These are phyloP conservation scores for Myiozetetes cayanensis DNA, from an alignment of 2,113 vertebrate species.

Conservation along the genomic window DNA sequence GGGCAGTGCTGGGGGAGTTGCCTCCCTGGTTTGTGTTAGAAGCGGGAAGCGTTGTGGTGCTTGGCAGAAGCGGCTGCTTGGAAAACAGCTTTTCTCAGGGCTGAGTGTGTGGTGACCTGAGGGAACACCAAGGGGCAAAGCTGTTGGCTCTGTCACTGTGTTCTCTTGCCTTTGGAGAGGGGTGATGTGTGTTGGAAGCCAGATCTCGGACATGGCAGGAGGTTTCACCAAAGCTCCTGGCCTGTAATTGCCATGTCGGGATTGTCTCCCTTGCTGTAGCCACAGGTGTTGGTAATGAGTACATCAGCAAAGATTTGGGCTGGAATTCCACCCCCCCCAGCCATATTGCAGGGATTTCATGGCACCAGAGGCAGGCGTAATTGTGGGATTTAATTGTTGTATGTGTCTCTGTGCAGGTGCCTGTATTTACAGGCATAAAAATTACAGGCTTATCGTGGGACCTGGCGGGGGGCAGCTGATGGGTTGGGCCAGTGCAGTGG, in stretches of 20 bases:
- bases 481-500: background rate
- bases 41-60: no score
- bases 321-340: background rate
- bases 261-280: rapidly evolving
- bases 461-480: background rate
- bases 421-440: background rate
- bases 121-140: rapidly evolving
- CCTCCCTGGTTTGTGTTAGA: background rate
- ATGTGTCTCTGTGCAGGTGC: rapidly evolving
- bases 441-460: rapidly evolving
- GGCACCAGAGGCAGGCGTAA: rapidly evolving
- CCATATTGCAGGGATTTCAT: background rate
- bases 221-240: background rate
- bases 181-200: background rate
- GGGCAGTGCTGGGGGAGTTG: background rate
- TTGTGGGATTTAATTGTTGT: background rate
- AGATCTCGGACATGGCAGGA: background rate
- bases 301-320: background rate
- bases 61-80: background rate
- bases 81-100: background rate
- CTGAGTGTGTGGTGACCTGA: background rate
- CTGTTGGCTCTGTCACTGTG: background rate
- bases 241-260: rapidly evolving
- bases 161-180: background rate
- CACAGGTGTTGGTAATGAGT: rapidly evolving